Evolutionary conservation across 2,113 vertebrate genomes (phyloP), one percentile per base, ranked within the genome.

Genomic region (Colossoma macropomum): DNA sequence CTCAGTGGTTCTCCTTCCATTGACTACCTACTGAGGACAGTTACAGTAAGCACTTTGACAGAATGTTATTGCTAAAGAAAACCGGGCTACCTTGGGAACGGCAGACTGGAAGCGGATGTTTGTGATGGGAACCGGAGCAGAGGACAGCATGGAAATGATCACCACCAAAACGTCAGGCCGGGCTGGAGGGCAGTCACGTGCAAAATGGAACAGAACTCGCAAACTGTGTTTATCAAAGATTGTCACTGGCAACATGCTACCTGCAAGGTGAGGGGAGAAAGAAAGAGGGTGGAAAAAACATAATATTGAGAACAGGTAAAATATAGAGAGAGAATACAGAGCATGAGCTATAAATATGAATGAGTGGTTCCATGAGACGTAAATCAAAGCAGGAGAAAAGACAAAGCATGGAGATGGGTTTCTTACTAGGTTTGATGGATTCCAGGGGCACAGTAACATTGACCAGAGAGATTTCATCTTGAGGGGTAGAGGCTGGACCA

Each of bases 101-200:
- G 98, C 98, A 0, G 98, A 96, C 93, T 99, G 98, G 91, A 99
- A 98, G 85, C 96, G 92, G 38, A 99, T 97, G 90, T 95, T 97
- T 84, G 94, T 95, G 88, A 98, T 95, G 5, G 97, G 96, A 81
- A 94, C 92, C 0, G 98, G 96, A 0, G 98, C 97, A 0, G 97
- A 98, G 81, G 97, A 99, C 34, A 99, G 91, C 98, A 99, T 98
- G 66, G 98, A 99, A 59, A 98, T 97, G 85, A 99, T 98, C 78
- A 99, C 97, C 84, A 99, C 98, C 32, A 99, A 92, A 80, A 99
- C 93, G 0, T 99, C 97, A 0, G 96, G 93, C 76, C 97, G 95
- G 9, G 95, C 95, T 0, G 96, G 95, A 69, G 97, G 95, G 17
- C 94, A 94, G 85, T 97, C 96, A 0, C 93, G 95, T 4, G 98